Evolutionary conservation across 2,888 invertebrate species (phyloP), one percentile per base, ranked within the genome.

Genomic region (Rugalucina vietnamica): DNA sequence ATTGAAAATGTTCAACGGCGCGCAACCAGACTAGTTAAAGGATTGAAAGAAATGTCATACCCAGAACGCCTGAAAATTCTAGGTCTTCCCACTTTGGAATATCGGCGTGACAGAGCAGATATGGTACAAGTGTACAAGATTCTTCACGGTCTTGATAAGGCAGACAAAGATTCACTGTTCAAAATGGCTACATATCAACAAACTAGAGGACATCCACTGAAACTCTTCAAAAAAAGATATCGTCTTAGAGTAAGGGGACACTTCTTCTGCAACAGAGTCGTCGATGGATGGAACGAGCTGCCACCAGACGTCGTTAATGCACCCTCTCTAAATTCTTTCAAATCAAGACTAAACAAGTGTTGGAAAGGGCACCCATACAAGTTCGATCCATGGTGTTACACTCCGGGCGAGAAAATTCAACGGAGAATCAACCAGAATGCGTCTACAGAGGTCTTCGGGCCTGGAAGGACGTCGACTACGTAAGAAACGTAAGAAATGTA

Each of bases 1-100:
- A 75, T 79, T 24, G 79, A 82, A 49, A 74, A 78, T 60, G 75
- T 82, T 3, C 79, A 82, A 32, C 36, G 78, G 60, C 39, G 75
- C 14, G 79, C 82, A n/a, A 79, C 75, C 8, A 36, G 39, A 57
- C 49, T 81, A 21, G 29, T 81, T 5, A 54, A 39, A 57, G 29
- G 34, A 2, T 8, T 76, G 29, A 14, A 36, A 24, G 29, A n/a
- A 12, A 14, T 71, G 4, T 10, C 21, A 2, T 81, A 81, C 39
- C 27, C 32, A 39, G 73, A 79, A 37, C 34, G 60, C 14, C 32
- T 79, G 24, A 71, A 24, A 34, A 37, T 57, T 34, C 43, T 79
- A 8, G 72, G 72, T 27, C 39, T 79, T 3, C 39, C 79, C 0
- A 21, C 72, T 24, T 32, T 79, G 60, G 79, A 79, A 1, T 79